Evolutionary conservation across 2,888 invertebrate species (phyloP), one percentile per base, ranked within the genome.

Genomic region (Diplolepis rosae): DNA sequence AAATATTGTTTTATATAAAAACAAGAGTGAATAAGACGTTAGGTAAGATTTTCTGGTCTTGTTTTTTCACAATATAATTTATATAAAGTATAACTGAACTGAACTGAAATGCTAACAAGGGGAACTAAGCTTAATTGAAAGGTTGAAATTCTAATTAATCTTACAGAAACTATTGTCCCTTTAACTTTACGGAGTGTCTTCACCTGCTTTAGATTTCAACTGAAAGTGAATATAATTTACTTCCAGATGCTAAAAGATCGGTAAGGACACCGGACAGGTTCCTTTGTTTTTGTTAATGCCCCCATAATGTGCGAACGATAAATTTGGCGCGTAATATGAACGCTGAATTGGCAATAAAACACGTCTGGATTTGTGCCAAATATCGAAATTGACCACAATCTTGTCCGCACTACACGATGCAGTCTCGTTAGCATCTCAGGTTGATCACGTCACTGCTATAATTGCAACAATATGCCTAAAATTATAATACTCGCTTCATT

Each of bases 291-390:
- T 39, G n/a, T 39, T 61, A 61, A 61, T 61, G 24, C 39, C n/a
- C 35, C 39, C 24, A 61, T 61, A 61, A 61, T 35, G 35, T 39
- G 61, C 6, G n/a, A 32, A n/a, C 27, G 24, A 61, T 61, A 68
- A 74, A 74, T 74, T 76, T 76, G 71, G 68, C 69, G 71, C 74
- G 74, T 71, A 74, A 76, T 74, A 74, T 76, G 72, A 76, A 74
- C 76, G 74, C 22, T 68, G 72, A 72, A 76, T 76, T 71, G 74
- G 74, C 74, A 74, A 76, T 74, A 76, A 76, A 74, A 66, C 72
- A 48, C 56, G 73, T 56, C 67, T 76, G 76, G 74, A 74, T 68
- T 42, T 9, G 30, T 11, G 76, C 76, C 76, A 76, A 72, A 72
- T 74, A 76, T 76, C 65, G 71, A 76, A 72, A 74, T 69, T 74